Evolutionary conservation across 2,113 vertebrate species (phyloP).

Genomic region (Notechis scutatus): DNA sequence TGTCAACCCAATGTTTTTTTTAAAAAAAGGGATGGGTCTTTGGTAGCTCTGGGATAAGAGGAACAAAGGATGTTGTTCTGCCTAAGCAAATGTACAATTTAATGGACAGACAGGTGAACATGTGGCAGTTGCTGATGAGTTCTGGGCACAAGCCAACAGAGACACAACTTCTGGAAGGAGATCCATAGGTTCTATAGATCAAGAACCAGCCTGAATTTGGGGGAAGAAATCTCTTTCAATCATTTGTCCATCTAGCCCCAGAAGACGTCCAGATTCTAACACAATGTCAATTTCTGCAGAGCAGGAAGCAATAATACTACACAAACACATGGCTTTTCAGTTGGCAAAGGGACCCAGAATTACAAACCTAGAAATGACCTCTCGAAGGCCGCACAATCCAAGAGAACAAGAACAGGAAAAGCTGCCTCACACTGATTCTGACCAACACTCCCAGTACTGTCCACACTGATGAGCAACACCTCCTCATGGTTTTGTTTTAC

Average conservation of each 20-base stretch:
- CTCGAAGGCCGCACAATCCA: background rate
- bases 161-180: background rate
- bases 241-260: background rate
- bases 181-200: background rate
- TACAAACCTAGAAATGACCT: background rate
- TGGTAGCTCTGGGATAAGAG: background rate
- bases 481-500: background rate
- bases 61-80: background rate
- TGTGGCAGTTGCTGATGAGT: background rate
- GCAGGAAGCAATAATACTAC: background rate
- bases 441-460: background rate
- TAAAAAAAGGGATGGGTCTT: background rate
- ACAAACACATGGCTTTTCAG: background rate
- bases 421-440: background rate
- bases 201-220: background rate
- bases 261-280: background rate
- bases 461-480: background rate
- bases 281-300: background rate
- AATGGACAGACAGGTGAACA: background rate
- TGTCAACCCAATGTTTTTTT: background rate
- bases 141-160: background rate
- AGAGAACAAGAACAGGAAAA: background rate
- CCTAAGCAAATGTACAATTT: background rate
- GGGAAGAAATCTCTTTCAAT: background rate
- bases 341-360: background rate